Conservation (phyloP, 2,888 invertebrate genomes). For the Apodemia hepburni region DNA sequence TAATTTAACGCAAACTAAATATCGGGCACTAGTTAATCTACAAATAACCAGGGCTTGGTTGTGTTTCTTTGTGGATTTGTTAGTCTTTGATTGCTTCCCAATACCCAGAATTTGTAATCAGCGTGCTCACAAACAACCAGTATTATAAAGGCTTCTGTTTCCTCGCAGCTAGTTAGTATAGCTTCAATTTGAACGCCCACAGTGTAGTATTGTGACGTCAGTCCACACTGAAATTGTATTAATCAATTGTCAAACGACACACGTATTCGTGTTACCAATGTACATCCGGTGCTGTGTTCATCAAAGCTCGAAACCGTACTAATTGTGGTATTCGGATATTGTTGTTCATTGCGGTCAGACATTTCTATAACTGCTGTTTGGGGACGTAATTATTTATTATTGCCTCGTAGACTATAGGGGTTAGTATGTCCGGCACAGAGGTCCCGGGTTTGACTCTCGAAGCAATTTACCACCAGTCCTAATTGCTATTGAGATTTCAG, state of each 20-base stretch:
- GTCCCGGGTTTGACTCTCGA: too few relatives aligned
- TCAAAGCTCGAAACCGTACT: constrained; percentile 15
- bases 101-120: too few relatives aligned
- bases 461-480: too few relatives aligned
- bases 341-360: not conserved
- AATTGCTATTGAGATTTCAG: too few relatives aligned
- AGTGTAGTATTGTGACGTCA: constrained; percentile 38
- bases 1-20: too few relatives aligned
- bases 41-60: too few relatives aligned
- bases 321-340: constrained; percentile 7
- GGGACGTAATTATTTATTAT: not conserved
- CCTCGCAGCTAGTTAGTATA: not conserved
- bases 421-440: too few relatives aligned
- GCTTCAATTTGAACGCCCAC: not conserved
- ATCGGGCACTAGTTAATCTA: too few relatives aligned
- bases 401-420: too few relatives aligned
- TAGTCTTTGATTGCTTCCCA: too few relatives aligned
- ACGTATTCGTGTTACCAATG: constrained; percentile 27
- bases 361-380: not conserved
- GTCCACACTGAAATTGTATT: constrained; percentile 64
- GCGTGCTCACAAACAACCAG: not conserved
- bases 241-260: constrained; percentile 67
- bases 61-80: too few relatives aligned
- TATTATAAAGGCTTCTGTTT: constrained; percentile 10
- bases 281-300: constrained; percentile 1